These are phyloP conservation scores for Corvus hawaiiensis DNA, from an alignment of 2,113 vertebrate species.

Conservation along the genomic window DNA sequence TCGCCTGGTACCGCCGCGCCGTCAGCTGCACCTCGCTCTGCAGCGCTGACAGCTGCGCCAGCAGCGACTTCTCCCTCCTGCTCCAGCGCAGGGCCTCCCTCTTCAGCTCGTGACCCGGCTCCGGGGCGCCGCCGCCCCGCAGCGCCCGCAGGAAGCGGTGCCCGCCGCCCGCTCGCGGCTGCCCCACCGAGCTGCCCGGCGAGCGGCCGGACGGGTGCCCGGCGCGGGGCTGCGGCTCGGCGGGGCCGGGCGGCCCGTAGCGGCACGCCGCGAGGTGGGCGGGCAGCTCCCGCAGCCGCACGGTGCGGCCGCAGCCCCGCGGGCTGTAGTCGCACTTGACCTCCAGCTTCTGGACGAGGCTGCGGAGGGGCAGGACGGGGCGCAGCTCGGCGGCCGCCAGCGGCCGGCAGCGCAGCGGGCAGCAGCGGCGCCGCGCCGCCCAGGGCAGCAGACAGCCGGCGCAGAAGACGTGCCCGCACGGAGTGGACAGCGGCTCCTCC, in stretches of 20 bases:
- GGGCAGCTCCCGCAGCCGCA: constrained; percentile 31
- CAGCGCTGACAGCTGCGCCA: constrained; percentile 69
- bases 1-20: constrained; percentile 69
- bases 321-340: constrained; percentile 39
- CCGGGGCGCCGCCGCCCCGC: constrained; percentile 38
- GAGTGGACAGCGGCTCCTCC: constrained; percentile 66
- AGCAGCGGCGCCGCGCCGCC: constrained; percentile 55
- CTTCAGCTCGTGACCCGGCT: constrained; percentile 44
- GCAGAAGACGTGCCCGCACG: constrained; percentile 71
- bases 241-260: neutral
- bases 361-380: constrained; percentile 57
- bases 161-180: neutral
- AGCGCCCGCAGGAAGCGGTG: neutral
- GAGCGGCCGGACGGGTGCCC: neutral
- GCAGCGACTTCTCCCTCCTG: constrained; percentile 66
- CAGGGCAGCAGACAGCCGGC: constrained; percentile 68
- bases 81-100: constrained; percentile 66
- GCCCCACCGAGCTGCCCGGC: constrained; percentile 1
- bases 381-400: constrained; percentile 49
- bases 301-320: neutral
- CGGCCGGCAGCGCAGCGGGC: constrained; percentile 60
- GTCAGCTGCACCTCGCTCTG: constrained; percentile 65
- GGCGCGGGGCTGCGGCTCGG: neutral
- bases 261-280: constrained; percentile 58
- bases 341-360: constrained; percentile 56